A percentile compares a stretch with the other conserved stretches of the same genome.
Evolutionary conservation across 2,888 invertebrate species (phyloP).

Genomic region (Hecatera dysodea): DNA sequence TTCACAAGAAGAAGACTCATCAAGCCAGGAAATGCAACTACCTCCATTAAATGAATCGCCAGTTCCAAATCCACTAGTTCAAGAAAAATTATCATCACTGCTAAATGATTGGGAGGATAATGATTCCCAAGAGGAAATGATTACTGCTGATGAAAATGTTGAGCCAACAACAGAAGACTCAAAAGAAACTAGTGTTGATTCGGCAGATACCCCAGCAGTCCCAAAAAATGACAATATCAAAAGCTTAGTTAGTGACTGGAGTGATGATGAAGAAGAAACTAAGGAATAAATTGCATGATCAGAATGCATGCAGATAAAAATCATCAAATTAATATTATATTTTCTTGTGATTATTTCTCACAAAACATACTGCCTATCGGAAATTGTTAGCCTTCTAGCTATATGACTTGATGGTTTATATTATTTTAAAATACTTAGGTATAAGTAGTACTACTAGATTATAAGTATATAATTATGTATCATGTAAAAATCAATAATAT

Average conservation of each 20-base stretch:
- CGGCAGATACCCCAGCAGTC: constrained; percentile 34
- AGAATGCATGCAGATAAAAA: not conserved
- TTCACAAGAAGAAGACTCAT: constrained; percentile 65
- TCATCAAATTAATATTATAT: not conserved
- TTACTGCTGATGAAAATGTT: constrained; percentile 35
- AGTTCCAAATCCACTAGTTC: constrained; percentile 59
- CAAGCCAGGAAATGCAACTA: constrained; percentile 53
- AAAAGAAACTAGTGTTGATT: constrained; percentile 8
- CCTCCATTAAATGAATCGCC: constrained; percentile 36
- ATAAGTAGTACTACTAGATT: constrained; percentile 56
- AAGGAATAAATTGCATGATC: constrained; percentile 57
- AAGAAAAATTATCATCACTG: constrained; percentile 84
- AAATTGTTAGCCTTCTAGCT: constrained; percentile 26
- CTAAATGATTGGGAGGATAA: constrained; percentile 90
- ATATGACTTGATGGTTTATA: constrained; percentile 32
- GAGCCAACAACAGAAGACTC: constrained; percentile 44
- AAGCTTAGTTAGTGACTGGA: constrained; percentile 89
- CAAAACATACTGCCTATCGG: constrained; percentile 8
- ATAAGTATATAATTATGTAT: constrained; percentile 48
- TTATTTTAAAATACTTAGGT: constrained; percentile 47
- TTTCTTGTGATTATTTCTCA: constrained; percentile 6
- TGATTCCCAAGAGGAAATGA: constrained; percentile 82
- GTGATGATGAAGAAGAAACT: constrained; percentile 85
- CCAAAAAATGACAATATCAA: constrained; percentile 83
- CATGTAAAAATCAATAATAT: constrained; percentile 59